These are phyloP conservation scores for Lophius americanus DNA, from an alignment of 2,797 vertebrate species.

Conservation along the genomic window DNA sequence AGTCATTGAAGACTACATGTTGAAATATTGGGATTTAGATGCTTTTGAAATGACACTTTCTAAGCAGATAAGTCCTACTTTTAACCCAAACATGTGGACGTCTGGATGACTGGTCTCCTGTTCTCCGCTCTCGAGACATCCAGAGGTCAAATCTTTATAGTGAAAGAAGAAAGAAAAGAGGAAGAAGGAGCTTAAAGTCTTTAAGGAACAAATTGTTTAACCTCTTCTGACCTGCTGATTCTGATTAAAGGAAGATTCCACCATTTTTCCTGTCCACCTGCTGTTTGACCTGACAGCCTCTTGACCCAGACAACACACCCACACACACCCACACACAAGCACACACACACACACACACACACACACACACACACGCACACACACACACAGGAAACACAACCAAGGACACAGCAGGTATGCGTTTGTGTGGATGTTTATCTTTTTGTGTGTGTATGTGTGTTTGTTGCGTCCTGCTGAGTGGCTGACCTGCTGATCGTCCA, in stretches of 20 bases:
- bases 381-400: conserved; percentile 30
- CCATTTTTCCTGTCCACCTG: conserved; percentile 30
- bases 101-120: neutral
- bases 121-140: neutral
- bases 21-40: no score
- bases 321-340: neutral
- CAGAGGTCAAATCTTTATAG: neutral
- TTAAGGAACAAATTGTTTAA: conserved; percentile 35
- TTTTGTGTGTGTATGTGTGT: conserved; percentile 34
- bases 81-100: neutral
- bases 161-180: neutral
- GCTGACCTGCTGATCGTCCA: conserved; percentile 53
- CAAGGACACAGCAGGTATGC: conserved; percentile 48
- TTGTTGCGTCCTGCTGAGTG: conserved; percentile 52
- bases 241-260: conserved; percentile 55
- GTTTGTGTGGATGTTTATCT: conserved; percentile 42
- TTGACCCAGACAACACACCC: conserved; percentile 9
- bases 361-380: neutral
- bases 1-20: no score
- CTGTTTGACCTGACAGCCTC: conserved; percentile 4
- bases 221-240: conserved; percentile 36
- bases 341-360: neutral
- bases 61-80: neutral
- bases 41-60: no score
- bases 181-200: conserved; percentile 15